These are phyloP conservation scores for Dendrocincla tyrannina DNA, from an alignment of 2,797 vertebrate genomes.

Conservation along the genomic window DNA sequence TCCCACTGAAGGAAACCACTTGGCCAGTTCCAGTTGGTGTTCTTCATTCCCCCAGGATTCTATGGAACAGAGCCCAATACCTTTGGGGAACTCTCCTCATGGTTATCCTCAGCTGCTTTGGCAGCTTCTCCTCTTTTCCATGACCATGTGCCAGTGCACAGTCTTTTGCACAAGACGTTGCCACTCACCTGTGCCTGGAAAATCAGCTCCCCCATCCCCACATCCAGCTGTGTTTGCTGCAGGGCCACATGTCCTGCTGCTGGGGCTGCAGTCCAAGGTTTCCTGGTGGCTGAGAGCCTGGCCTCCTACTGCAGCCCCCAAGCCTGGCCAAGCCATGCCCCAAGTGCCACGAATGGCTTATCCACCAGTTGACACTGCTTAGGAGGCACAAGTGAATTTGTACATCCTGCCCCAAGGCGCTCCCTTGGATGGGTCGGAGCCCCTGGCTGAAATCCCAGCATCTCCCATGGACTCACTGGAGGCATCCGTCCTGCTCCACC, in stretches of 20 bases:
- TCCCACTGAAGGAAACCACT: background rate
- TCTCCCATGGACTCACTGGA: background rate
- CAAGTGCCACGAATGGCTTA: background rate
- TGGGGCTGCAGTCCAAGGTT: background rate
- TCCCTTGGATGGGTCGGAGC: background rate
- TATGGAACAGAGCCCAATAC: background rate
- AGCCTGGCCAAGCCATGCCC: background rate
- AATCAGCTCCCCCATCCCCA: background rate
- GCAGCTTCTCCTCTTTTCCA: background rate
- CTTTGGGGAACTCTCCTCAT: background rate
- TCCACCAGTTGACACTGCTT: background rate
- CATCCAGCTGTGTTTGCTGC: background rate
- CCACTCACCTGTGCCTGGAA: background rate
- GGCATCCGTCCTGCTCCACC: background rate
- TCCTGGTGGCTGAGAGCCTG: background rate
- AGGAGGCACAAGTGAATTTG: background rate
- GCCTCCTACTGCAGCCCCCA: background rate
- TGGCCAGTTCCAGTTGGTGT: background rate
- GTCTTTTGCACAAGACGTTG: background rate
- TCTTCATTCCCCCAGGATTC: background rate
- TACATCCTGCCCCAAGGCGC: fast-evolving
- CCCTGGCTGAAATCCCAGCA: background rate
- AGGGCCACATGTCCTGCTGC: background rate
- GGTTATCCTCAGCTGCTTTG: background rate
- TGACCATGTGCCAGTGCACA: background rate